A percentile compares a stretch with the other conserved stretches of the same genome.
These are phyloP conservation scores for Suillia variegata DNA, from an alignment of 2,888 invertebrate species.

Conservation along the genomic window DNA sequence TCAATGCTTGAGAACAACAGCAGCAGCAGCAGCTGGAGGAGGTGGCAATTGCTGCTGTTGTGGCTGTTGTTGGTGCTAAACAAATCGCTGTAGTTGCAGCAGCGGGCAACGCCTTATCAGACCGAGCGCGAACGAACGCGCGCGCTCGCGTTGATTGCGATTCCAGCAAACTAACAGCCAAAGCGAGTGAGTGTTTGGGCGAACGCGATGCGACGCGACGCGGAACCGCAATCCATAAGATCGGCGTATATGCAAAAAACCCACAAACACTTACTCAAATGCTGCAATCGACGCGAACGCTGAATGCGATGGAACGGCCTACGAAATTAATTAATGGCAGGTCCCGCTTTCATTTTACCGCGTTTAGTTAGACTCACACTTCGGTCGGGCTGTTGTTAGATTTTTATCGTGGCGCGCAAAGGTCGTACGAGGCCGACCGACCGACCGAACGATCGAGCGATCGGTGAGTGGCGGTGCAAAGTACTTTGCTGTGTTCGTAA, in stretches of 20 bases:
- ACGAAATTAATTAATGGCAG: slow-evolving; percentile 11
- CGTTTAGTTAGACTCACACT: no score
- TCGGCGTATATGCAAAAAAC: neutral
- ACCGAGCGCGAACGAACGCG: no score
- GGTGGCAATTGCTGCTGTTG: neutral
- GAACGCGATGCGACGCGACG: neutral
- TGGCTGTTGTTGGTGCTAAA: neutral
- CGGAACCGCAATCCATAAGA: no score
- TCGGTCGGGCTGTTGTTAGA: neutral
- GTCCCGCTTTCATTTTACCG: neutral
- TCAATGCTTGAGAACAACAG: neutral
- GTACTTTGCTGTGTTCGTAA: no score
- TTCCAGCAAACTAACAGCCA: neutral
- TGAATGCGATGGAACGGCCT: no score
- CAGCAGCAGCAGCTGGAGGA: neutral
- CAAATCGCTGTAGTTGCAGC: no score
- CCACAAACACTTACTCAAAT: neutral
- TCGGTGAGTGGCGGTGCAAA: no score
- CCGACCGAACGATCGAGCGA: no score
- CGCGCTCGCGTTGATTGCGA: neutral
- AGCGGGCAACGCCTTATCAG: slow-evolving; percentile 4
- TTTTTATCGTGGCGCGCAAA: neutral
- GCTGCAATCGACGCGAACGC: neutral
- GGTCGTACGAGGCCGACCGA: neutral
- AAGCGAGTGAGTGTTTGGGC: no score